Conservation (phyloP, 2,113 vertebrate species). For the Benitochromis conjunctus region DNA sequence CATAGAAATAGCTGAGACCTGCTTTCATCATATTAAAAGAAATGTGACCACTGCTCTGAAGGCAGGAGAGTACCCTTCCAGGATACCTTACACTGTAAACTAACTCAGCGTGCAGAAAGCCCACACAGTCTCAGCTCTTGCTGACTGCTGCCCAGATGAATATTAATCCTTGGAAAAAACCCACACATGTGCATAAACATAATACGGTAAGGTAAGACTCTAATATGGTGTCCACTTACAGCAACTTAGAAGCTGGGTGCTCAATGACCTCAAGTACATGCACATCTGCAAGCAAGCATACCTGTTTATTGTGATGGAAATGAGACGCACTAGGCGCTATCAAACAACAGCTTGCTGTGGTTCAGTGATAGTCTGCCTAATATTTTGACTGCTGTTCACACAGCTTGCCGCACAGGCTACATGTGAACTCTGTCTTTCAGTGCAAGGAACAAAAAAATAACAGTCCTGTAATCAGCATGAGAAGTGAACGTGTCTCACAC, state of each 20-base stretch:
- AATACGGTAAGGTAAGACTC: constrained; percentile 27
- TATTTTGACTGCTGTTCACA: neutral
- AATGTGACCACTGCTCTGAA: constrained; percentile 3
- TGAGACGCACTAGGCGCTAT: neutral
- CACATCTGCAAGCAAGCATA: neutral
- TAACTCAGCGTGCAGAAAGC: neutral
- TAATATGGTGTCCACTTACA: constrained; percentile 14
- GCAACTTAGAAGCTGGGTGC: neutral
- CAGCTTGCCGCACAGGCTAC: neutral
- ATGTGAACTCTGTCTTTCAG: neutral
- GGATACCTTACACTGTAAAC: constrained; percentile 33
- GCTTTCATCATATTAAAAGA: constrained; percentile 3
- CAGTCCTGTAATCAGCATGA: neutral
- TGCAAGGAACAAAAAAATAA: neutral
- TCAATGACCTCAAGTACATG: neutral
- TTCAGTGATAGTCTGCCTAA: neutral
- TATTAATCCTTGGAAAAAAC: constrained; percentile 53
- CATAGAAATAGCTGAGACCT: neutral
- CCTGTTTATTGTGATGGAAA: neutral
- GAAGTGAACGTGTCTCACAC: neutral
- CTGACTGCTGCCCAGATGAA: constrained; percentile 22
- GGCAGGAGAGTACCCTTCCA: neutral
- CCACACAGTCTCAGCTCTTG: neutral
- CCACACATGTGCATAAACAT: constrained; percentile 17
- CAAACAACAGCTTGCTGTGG: neutral